Conservation (phyloP, 2,113 vertebrate genomes). For the Alces alces region DNA sequence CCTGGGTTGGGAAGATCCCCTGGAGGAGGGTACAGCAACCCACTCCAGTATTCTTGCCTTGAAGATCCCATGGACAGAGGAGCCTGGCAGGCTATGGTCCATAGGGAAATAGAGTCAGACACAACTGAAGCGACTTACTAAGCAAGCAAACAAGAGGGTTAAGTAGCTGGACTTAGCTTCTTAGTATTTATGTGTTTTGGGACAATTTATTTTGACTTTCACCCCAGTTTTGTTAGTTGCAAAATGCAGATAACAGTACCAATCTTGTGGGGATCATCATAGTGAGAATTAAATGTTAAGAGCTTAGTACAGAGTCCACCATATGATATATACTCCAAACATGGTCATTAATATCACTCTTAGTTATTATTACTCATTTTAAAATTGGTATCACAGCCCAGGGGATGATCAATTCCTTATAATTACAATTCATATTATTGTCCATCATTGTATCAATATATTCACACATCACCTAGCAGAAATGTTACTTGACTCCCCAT, state of each 20-base stretch:
- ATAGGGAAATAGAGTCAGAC: too few relatives aligned
- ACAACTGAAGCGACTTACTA: too few relatives aligned
- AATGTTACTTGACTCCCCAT: background rate
- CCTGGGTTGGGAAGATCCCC: too few relatives aligned
- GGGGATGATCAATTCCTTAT: background rate
- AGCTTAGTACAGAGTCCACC: background rate
- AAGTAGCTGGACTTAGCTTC: background rate
- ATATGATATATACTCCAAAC: background rate
- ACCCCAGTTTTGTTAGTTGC: background rate
- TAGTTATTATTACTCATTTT: background rate
- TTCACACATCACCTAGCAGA: background rate
- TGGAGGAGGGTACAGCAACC: too few relatives aligned
- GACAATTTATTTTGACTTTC: background rate
- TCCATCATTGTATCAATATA: background rate
- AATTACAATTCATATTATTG: background rate
- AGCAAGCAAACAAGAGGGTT: background rate
- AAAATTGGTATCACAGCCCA: background rate
- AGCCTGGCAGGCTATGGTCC: too few relatives aligned
- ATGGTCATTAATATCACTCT: background rate
- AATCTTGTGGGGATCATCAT: background rate
- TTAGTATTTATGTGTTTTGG: background rate
- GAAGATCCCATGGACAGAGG: too few relatives aligned
- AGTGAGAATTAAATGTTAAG: conserved; percentile 7
- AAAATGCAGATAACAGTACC: background rate
- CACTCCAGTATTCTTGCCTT: too few relatives aligned